A percentile compares a stretch with the other conserved stretches of the same genome.
Evolutionary conservation across 2,797 vertebrate species (phyloP).

Genomic region (Lithobates pipiens): DNA sequence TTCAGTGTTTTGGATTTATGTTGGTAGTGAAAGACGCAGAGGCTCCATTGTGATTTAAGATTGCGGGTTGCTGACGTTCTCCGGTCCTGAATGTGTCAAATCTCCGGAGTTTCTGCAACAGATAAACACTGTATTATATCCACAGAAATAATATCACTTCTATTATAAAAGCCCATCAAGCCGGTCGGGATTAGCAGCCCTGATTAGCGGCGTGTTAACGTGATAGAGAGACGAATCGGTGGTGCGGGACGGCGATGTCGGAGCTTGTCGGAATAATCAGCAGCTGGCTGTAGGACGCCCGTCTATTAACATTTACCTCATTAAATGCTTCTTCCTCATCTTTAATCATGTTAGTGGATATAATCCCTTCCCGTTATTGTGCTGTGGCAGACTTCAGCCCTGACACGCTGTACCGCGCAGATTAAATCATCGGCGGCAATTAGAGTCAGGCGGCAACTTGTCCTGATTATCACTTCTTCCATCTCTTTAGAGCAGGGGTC

Average conservation of each 20-base stretch:
- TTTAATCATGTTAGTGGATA: slow-evolving; percentile 34
- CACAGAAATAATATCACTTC: slow-evolving; percentile 33
- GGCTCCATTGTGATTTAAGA: no score
- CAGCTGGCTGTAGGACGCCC: slow-evolving; percentile 15
- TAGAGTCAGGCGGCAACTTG: no score
- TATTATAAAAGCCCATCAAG: slow-evolving; percentile 27
- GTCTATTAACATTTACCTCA: slow-evolving; percentile 44
- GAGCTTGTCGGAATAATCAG: slow-evolving; percentile 44
- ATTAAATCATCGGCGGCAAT: no score
- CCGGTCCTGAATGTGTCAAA: no score
- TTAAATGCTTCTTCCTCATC: slow-evolving; percentile 19
- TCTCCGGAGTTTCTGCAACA: no score
- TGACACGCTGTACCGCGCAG: no score
- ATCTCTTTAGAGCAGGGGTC: no score
- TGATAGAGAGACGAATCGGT: slow-evolving; percentile 28
- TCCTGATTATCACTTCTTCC: no score
- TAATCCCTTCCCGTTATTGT: not conserved
- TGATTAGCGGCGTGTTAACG: slow-evolving; percentile 38
- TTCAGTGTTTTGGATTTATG: no score
- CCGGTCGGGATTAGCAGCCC: slow-evolving; percentile 35
- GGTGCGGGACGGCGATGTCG: not conserved
- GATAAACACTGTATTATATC: not conserved
- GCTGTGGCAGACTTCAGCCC: no score
- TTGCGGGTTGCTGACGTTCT: no score
- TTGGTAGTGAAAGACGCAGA: no score